phyloP scores from a whole-genome alignment of 2,888 invertebrate genomes.

The Zhuqinia jingwanae region DNA sequence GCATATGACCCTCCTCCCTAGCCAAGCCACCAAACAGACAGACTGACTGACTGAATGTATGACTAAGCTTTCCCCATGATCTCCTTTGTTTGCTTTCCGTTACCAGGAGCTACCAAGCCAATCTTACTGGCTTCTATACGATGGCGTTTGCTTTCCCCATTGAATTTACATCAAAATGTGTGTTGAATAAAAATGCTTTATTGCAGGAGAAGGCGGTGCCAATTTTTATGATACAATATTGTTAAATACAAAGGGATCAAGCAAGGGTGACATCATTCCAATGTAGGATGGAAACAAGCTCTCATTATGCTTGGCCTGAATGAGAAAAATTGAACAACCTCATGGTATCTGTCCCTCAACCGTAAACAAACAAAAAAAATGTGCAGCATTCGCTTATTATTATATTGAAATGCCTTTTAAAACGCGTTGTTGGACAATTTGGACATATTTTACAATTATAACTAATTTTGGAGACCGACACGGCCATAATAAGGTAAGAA shows the following conservation, averaged over 20 bases:
- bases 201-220: background rate
- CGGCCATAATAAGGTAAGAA: background rate
- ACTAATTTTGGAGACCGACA: too few species aligned
- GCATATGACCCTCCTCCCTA: too few species aligned
- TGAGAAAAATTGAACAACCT: background rate
- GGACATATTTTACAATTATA: background rate
- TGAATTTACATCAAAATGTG: background rate
- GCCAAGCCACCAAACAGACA: too few species aligned
- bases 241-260: too few species aligned
- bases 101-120: background rate
- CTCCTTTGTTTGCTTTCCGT: slow-evolving; percentile 19
- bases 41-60: too few species aligned
- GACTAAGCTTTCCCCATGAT: too few species aligned
- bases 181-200: too few species aligned
- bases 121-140: too few species aligned
- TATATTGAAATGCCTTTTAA: slow-evolving; percentile 7
- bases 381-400: background rate
- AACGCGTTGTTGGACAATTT: background rate
- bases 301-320: background rate
- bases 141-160: too few species aligned
- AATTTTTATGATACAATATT: too few species aligned
- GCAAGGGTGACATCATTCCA: background rate
- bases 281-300: background rate
- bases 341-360: background rate
- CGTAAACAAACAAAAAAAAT: background rate